phyloP scores from a whole-genome alignment of 2,797 vertebrate genomes.

The Chelon labrosus region DNA sequence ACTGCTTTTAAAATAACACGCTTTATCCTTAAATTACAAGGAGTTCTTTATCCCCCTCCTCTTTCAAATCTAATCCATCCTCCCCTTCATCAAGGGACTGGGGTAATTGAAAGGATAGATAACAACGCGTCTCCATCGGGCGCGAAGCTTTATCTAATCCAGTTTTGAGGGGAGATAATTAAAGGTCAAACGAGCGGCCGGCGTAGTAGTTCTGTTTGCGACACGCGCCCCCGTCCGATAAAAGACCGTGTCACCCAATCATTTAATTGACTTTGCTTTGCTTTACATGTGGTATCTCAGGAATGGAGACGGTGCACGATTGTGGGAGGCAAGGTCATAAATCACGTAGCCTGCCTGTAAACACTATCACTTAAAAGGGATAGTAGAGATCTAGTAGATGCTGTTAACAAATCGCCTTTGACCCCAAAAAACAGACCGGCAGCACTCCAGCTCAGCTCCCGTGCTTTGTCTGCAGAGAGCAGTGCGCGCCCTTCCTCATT shows the following conservation, averaged over 20 bases:
- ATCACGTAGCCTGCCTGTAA: slow-evolving; percentile 70
- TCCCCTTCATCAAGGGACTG: slow-evolving; percentile 53
- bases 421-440: slow-evolving; percentile 39
- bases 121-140: slow-evolving; percentile 64
- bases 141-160: slow-evolving; percentile 74
- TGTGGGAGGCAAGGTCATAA: slow-evolving; percentile 73
- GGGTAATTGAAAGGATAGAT: slow-evolving; percentile 78
- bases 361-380: slow-evolving; percentile 64
- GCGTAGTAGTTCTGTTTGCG: slow-evolving; percentile 56
- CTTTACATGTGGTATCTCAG: slow-evolving; percentile 76
- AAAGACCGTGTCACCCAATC: slow-evolving; percentile 71
- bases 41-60: neutral
- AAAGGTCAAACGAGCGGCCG: slow-evolving; percentile 81
- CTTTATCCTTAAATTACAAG: slow-evolving; percentile 23
- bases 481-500: slow-evolving; percentile 20
- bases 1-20: slow-evolving; percentile 10
- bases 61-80: slow-evolving; percentile 26
- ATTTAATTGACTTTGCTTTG: slow-evolving; percentile 82
- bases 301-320: slow-evolving; percentile 52
- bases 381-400: slow-evolving; percentile 41
- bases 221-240: slow-evolving; percentile 61
- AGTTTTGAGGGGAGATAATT: slow-evolving; percentile 79
- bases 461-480: slow-evolving; percentile 28
- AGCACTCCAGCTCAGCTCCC: neutral
- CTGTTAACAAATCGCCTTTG: slow-evolving; percentile 69